A percentile compares a stretch with the other conserved stretches of the same genome.
phyloP scores from a whole-genome alignment of 2,113 vertebrate species.

The Cyprinodon brontotheroides region DNA sequence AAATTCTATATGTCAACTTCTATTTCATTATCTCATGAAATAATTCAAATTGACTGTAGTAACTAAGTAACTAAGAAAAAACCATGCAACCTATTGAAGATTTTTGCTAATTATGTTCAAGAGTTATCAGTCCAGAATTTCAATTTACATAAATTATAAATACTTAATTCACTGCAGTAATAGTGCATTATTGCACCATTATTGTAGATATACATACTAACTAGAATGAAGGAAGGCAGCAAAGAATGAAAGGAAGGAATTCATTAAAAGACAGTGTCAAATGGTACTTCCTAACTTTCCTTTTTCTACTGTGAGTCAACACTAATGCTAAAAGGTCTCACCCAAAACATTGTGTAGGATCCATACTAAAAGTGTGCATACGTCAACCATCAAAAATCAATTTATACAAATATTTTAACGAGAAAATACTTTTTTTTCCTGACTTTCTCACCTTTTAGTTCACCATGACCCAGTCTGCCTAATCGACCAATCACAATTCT shows the following conservation, averaged over 20 bases:
- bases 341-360: too few relatives aligned
- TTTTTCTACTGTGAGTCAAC: too few relatives aligned
- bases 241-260: too few relatives aligned
- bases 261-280: too few relatives aligned
- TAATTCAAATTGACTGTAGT: neutral
- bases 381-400: too few relatives aligned
- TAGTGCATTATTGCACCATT: neutral
- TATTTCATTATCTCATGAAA: neutral
- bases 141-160: too few relatives aligned
- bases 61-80: neutral
- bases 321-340: too few relatives aligned
- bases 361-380: too few relatives aligned
- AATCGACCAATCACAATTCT: slow-evolving; percentile 96
- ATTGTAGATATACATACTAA: neutral
- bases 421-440: neutral
- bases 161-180: too few relatives aligned
- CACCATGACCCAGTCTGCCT: slow-evolving; percentile 93
- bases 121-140: too few relatives aligned
- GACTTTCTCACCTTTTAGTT: slow-evolving; percentile 88
- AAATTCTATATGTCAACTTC: neutral
- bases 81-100: neutral
- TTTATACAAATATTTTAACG: neutral
- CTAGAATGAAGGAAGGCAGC: neutral
- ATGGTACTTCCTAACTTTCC: too few relatives aligned
- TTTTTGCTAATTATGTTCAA: neutral